phyloP scores from a whole-genome alignment of 2,113 vertebrate species.

The Oreochromis aureus region DNA sequence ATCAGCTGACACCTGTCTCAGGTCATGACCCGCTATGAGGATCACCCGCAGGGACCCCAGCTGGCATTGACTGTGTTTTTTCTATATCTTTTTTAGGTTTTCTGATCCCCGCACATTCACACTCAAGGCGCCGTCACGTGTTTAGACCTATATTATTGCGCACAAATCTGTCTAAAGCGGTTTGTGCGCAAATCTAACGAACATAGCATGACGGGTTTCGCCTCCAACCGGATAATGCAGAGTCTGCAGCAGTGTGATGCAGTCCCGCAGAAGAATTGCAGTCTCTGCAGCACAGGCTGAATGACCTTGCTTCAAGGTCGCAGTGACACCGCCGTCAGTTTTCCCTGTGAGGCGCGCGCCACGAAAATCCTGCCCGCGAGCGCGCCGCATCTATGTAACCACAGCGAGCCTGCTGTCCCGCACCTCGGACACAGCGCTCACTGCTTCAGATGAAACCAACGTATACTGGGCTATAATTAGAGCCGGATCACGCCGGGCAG shows the following conservation, averaged over 20 bases:
- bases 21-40: constrained; percentile 60
- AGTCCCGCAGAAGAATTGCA: constrained; percentile 65
- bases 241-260: constrained; percentile 63
- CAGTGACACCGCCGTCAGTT: constrained; percentile 68
- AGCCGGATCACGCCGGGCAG: not conserved
- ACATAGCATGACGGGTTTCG: not conserved
- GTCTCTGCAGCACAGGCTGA: constrained; percentile 64
- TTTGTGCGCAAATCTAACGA: not conserved
- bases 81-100: not conserved
- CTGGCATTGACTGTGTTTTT: not conserved
- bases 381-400: not conserved
- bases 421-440: not conserved
- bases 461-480: constrained; percentile 14
- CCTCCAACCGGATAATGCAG: constrained; percentile 18
- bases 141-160: not conserved
- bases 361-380: constrained; percentile 1
- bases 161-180: too few relatives aligned
- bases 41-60: constrained; percentile 19
- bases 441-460: not conserved
- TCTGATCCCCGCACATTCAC: not conserved
- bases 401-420: not conserved
- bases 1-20: constrained; percentile 62
- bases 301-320: constrained; percentile 78
- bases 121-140: not conserved
- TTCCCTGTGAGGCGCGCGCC: constrained; percentile 44